Percentiles rank a stretch among this genome's conserved stretches.
Conservation (phyloP, 2,113 vertebrate genomes). For the Sterrhoptilus dennistouni region DNA sequence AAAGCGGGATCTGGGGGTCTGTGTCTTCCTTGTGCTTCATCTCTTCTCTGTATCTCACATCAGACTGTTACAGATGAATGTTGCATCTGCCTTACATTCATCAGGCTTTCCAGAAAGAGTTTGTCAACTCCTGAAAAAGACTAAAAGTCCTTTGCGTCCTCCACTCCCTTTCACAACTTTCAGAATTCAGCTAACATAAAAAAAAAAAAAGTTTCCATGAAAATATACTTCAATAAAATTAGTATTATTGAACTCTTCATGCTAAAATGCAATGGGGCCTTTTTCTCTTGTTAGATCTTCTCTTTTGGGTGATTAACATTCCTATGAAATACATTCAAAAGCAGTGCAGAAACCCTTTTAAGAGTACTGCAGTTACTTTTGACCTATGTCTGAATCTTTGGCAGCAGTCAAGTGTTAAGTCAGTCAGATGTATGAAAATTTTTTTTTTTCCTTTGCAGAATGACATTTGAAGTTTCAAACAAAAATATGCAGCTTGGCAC, state of each 20-base stretch:
- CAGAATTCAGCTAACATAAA: background rate
- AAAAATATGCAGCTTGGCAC: background rate
- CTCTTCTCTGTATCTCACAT: background rate
- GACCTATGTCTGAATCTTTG: background rate
- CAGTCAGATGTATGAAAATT: background rate
- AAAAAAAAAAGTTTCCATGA: background rate
- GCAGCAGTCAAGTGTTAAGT: background rate
- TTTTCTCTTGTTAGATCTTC: background rate
- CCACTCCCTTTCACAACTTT: background rate
- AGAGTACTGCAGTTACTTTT: background rate
- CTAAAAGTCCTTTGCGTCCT: background rate
- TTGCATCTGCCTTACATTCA: background rate
- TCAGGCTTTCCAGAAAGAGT: background rate
- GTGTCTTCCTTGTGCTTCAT: background rate
- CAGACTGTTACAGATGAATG: background rate
- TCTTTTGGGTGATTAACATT: background rate
- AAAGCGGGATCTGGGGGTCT: background rate
- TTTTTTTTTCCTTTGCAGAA: background rate
- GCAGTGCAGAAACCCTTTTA: background rate
- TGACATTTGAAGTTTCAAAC: background rate
- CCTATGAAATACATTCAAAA: background rate
- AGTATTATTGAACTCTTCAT: background rate
- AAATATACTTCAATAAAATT: background rate
- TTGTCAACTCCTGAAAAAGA: background rate
- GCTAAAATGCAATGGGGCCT: background rate